Evolutionary conservation across 1,140 invertebrate genomes (phyloP), one percentile per base, ranked within the genome.

Genomic region (Drosophila tropicalis): DNA sequence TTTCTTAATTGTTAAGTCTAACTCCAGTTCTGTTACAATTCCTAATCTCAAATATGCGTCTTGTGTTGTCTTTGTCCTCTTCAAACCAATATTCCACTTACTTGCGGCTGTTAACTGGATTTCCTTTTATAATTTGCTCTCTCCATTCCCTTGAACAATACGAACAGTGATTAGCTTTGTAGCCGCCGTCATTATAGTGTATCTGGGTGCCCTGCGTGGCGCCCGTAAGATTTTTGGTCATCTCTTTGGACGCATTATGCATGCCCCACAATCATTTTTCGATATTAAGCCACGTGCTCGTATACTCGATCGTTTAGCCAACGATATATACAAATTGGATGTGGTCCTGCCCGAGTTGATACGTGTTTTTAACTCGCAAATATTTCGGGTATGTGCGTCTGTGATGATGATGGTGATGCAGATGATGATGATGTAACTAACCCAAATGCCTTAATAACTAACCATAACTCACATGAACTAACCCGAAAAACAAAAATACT

Each of bases 221-320:
- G 69, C 90, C 5, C 55, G 78, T 47, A 67, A 60, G 66, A 69
- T 84, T 60, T 90, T 86, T 70, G 19, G 65, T 39, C 68, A 67
- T 56, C 92, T 96, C 62, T 93, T 97, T 61, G 81, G 90, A 60
- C 94, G 94, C 81, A 91, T 96, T 78, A 83, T 97, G 78, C 93
- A 92, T 65, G 94, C 94, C 77, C 95, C 96, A 22, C 94, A 95
- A 92, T 92, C 92, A 60, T 97, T 97, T 94, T 97, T 97, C 92
- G 96, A 97, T 92, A 93, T 93, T 51, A 95, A 95, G 76, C 96
- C 96, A 5, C 91, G 93, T 68, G 96, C 96, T 75, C 93, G 96
- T 76, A 94, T 97, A 76, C 92, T 97, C 68, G 96, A 95, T 92
- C 94, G 96, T 77, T 95, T 96, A 92, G 93, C 94, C 73, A 96